A percentile compares a stretch with the other conserved stretches of the same genome.
These are phyloP conservation scores for Thaleichthys pacificus DNA, from an alignment of 2,797 vertebrate species.

Conservation along the genomic window DNA sequence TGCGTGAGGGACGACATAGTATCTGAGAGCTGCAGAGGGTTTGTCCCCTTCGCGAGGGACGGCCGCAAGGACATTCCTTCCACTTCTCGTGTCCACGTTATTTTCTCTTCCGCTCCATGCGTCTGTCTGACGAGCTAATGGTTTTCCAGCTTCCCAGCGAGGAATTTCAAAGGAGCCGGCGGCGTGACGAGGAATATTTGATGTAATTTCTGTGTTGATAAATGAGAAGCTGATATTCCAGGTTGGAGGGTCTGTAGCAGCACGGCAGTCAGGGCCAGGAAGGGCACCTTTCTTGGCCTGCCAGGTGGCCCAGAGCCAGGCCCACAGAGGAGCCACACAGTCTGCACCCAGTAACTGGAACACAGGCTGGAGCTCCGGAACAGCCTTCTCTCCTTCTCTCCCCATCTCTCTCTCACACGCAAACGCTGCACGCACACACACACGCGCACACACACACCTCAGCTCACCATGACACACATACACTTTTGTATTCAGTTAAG, in stretches of 20 bases:
- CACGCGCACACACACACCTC: slow-evolving; percentile 6
- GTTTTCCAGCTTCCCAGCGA: slow-evolving; percentile 60
- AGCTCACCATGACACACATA: slow-evolving; percentile 18
- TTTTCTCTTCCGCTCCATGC: slow-evolving; percentile 71
- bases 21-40: slow-evolving; percentile 65
- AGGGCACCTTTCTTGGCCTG: slow-evolving; percentile 84
- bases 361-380: slow-evolving; percentile 64
- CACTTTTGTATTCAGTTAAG: slow-evolving; percentile 34
- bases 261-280: slow-evolving; percentile 75
- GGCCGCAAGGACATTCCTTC: slow-evolving; percentile 67
- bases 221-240: slow-evolving; percentile 79
- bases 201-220: slow-evolving; percentile 79
- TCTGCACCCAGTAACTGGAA: slow-evolving; percentile 81
- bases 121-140: slow-evolving; percentile 73
- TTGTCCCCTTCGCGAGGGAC: too few relatives aligned
- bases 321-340: slow-evolving; percentile 76
- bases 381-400: slow-evolving; percentile 55
- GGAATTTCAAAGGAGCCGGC: slow-evolving; percentile 65
- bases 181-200: slow-evolving; percentile 73
- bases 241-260: slow-evolving; percentile 73
- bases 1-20: slow-evolving; percentile 46
- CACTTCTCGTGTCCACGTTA: slow-evolving; percentile 62
- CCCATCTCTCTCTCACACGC: slow-evolving; percentile 22
- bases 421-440: slow-evolving; percentile 9
- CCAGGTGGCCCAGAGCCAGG: slow-evolving; percentile 80